These are phyloP conservation scores for Onychostoma macrolepis DNA, from an alignment of 2,113 vertebrate species.

Conservation along the genomic window DNA sequence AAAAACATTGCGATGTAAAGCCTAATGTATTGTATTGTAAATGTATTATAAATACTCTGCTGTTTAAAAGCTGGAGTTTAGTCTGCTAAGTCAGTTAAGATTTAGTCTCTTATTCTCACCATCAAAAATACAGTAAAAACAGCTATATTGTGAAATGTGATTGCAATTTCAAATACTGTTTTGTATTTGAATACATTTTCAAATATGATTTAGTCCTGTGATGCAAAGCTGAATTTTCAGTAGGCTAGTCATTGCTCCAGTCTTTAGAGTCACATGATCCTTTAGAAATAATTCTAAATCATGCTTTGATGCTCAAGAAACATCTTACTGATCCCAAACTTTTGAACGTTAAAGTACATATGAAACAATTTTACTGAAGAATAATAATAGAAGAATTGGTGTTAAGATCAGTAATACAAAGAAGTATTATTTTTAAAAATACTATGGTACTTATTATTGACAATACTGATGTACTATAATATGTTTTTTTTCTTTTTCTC, in stretches of 20 bases:
- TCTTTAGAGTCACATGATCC: not conserved
- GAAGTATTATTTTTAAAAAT: not conserved
- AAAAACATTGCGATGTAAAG: not conserved
- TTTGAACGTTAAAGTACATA: no score
- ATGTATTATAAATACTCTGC: not conserved
- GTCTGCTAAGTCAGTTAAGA: not conserved
- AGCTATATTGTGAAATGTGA: no score
- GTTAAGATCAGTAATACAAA: no score
- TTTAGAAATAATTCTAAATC: not conserved
- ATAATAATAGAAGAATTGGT: no score
- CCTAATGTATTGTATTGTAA: not conserved
- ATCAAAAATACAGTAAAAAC: no score
- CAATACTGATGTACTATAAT: not conserved
- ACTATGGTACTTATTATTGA: not conserved
- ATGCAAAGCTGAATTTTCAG: no score
- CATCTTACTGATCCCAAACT: not conserved
- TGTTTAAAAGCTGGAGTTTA: not conserved
- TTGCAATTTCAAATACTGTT: no score
- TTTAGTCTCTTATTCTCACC: no score
- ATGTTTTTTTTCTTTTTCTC: not conserved
- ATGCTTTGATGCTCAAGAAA: not conserved
- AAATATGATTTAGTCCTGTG: no score
- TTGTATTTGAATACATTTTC: no score
- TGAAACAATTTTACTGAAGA: no score
- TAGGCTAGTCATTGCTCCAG: no score